Evolutionary conservation across 2,888 invertebrate species (phyloP).

Genomic region (Melitaea athalia): DNA sequence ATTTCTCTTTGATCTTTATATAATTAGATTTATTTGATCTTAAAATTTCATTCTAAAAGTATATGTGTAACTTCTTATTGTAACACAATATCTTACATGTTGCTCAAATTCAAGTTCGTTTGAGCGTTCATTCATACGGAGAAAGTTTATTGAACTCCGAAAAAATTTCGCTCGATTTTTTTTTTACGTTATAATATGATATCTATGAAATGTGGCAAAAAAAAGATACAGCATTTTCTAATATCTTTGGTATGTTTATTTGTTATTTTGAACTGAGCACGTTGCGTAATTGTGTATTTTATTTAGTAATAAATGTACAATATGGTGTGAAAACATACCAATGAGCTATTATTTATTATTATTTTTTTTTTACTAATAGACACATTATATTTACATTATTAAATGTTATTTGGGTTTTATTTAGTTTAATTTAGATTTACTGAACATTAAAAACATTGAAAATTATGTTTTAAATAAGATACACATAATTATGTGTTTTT

Average conservation of each 20-base stretch:
- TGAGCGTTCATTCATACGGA: not conserved
- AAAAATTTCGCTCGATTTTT: not conserved
- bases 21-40: not conserved
- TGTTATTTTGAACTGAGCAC: not conserved
- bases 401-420: too few species aligned
- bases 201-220: not conserved
- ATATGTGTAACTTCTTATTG: too few species aligned
- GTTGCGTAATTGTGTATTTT: constrained; percentile 5
- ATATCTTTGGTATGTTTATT: not conserved
- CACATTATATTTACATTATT: too few species aligned
- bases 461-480: too few species aligned
- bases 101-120: not conserved
- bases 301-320: not conserved
- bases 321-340: too few species aligned
- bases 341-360: too few species aligned
- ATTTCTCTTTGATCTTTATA: not conserved
- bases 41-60: not conserved
- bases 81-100: not conserved
- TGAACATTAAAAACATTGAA: too few species aligned
- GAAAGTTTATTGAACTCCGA: constrained; percentile 1
- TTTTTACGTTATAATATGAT: not conserved
- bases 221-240: not conserved
- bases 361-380: too few species aligned
- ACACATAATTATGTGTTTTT: too few species aligned
- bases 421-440: too few species aligned